A percentile compares a stretch with the other conserved stretches of the same genome.
phyloP scores from a whole-genome alignment of 1,140 invertebrate genomes.

The Monomorium pharaonis region DNA sequence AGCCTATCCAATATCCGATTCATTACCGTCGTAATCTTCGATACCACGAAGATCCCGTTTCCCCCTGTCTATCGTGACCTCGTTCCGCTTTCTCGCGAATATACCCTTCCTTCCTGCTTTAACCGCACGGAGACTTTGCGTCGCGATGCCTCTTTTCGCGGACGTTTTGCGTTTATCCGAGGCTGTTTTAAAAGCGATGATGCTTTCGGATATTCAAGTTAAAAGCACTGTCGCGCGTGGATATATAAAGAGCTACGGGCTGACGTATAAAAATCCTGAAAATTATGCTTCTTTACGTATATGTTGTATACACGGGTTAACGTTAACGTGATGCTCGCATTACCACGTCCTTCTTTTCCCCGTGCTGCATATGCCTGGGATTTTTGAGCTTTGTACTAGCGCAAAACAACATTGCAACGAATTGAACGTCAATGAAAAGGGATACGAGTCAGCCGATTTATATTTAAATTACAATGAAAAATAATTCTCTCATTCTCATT shows the following conservation, averaged over 20 bases:
- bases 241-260: not conserved
- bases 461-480: not conserved
- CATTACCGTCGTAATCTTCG: constrained; percentile 46
- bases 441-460: not conserved
- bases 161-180: constrained; percentile 16
- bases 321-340: not conserved
- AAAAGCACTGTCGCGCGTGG: constrained; percentile 23
- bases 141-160: not conserved
- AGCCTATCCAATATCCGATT: constrained; percentile 67
- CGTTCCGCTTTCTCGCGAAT: not conserved
- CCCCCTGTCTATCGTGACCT: constrained; percentile 23
- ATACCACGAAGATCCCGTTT: constrained; percentile 66
- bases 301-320: constrained; percentile 16
- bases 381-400: constrained; percentile 4
- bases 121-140: not conserved
- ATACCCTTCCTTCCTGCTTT: not conserved
- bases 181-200: constrained; percentile 37
- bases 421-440: constrained; percentile 2
- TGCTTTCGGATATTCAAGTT: constrained; percentile 26
- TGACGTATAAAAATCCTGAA: constrained; percentile 47
- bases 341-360: not conserved
- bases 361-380: not conserved
- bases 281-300: constrained; percentile 42
- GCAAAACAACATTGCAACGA: not conserved
- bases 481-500: not conserved